These are phyloP conservation scores for Caenorhabditis parvicauda DNA, from an alignment of 2,888 invertebrate genomes.

Conservation along the genomic window DNA sequence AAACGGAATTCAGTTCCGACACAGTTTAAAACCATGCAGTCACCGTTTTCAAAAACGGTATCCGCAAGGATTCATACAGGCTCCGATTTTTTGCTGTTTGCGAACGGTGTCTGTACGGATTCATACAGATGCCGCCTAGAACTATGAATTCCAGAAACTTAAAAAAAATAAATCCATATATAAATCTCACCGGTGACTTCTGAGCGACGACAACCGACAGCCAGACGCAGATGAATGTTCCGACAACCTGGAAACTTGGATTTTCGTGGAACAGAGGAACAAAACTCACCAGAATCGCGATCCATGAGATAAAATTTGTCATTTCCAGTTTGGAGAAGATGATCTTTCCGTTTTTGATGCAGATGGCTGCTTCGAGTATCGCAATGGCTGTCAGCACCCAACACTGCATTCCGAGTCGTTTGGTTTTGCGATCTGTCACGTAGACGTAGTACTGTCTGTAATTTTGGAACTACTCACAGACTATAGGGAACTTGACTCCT, in stretches of 20 bases:
- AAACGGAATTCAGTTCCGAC: no score
- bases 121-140: no score
- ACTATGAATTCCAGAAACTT: not conserved
- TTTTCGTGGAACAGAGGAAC: not conserved
- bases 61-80: no score
- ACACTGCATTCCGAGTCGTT: conserved; percentile 94
- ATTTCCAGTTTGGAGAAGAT: conserved; percentile 44
- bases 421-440: conserved; percentile 92
- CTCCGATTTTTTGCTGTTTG: no score
- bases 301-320: conserved; percentile 43
- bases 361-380: conserved; percentile 55
- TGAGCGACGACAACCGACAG: conserved; percentile 65
- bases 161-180: not conserved
- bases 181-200: conserved; percentile 44
- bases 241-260: conserved; percentile 71
- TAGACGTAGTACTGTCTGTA: conserved; percentile 93
- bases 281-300: conserved; percentile 38
- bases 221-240: conserved; percentile 83
- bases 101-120: no score
- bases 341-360: conserved; percentile 55
- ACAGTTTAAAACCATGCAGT: no score
- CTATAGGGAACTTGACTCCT: no score
- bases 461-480: no score
- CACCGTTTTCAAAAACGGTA: no score
- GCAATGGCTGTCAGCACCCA: conserved; percentile 83